A percentile compares a stretch with the other conserved stretches of the same genome.
Evolutionary conservation across 1,140 invertebrate genomes (phyloP).

Genomic region (Saxidomus purpurata): DNA sequence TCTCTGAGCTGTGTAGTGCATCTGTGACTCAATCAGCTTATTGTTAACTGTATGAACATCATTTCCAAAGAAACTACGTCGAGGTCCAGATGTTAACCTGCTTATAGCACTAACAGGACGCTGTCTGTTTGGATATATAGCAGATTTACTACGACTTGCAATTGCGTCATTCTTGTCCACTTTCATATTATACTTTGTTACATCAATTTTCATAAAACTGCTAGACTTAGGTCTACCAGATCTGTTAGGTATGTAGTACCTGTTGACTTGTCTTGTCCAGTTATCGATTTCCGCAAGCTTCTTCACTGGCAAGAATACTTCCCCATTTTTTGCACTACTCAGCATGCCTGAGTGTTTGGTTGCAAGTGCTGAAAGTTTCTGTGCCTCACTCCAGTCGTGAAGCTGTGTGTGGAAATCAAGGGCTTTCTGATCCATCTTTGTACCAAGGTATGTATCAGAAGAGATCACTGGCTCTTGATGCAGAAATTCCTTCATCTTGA

Average conservation of each 20-base stretch:
- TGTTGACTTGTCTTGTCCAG: slow-evolving; percentile 59
- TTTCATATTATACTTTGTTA: slow-evolving; percentile 63
- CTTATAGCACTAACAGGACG: slow-evolving; percentile 10
- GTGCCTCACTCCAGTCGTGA: slow-evolving; percentile 59
- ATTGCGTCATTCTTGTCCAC: slow-evolving; percentile 21
- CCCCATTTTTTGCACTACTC: background rate
- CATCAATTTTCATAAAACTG: slow-evolving; percentile 66
- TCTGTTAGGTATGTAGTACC: slow-evolving; percentile 35
- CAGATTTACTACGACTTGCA: slow-evolving; percentile 49
- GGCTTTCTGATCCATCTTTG: slow-evolving; percentile 55
- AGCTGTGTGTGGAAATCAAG: slow-evolving; percentile 55
- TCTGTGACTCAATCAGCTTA: slow-evolving; percentile 46
- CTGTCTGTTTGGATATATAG: slow-evolving; percentile 19
- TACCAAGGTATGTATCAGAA: slow-evolving; percentile 45
- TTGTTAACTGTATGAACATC: slow-evolving; percentile 60
- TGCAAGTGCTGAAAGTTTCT: slow-evolving; percentile 18
- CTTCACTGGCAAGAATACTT: slow-evolving; percentile 34
- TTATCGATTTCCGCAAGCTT: slow-evolving; percentile 56
- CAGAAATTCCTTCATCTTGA: slow-evolving; percentile 49
- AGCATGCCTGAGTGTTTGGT: background rate
- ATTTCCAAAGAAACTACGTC: slow-evolving; percentile 40
- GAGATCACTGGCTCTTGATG: background rate
- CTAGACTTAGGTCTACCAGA: slow-evolving; percentile 32
- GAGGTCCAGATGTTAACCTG: background rate
- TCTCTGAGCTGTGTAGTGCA: slow-evolving; percentile 56